Evolutionary conservation across 2,797 vertebrate species (phyloP).

Genomic region (Allobates femoralis): DNA sequence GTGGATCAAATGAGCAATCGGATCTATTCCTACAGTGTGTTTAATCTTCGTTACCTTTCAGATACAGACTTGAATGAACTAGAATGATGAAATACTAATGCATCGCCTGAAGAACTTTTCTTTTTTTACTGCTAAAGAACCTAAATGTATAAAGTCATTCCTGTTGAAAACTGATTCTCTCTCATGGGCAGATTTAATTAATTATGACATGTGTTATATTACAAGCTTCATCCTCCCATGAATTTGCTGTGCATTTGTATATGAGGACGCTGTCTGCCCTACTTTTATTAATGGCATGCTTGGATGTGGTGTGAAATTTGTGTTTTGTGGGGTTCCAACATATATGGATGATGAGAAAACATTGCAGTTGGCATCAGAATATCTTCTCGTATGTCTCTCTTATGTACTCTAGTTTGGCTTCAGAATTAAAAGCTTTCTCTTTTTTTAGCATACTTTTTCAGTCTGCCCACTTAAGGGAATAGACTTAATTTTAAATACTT

Average conservation of each 20-base stretch:
- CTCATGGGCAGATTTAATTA: not conserved
- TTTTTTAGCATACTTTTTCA: not conserved
- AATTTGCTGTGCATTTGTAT: not conserved
- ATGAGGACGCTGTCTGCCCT: not conserved
- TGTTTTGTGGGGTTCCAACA: not conserved
- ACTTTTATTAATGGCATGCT: constrained; percentile 3
- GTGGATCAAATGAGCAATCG: constrained; percentile 23
- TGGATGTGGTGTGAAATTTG: constrained; percentile 17
- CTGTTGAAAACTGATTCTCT: not conserved
- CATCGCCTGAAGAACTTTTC: not conserved
- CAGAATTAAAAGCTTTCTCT: not conserved
- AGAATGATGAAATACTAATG: constrained; percentile 14
- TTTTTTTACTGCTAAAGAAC: not conserved
- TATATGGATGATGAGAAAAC: not conserved
- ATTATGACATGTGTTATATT: not conserved
- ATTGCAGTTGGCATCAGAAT: constrained; percentile 30
- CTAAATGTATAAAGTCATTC: not conserved
- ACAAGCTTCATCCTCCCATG: not conserved
- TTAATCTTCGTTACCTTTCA: not conserved
- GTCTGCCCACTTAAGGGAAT: not conserved
- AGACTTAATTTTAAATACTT: not conserved
- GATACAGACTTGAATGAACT: not conserved
- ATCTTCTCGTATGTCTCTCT: not conserved
- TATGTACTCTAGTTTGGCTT: not conserved
- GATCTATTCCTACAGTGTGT: constrained; percentile 12